phyloP scores from a whole-genome alignment of 2,113 vertebrate genomes.

The Leucosticte australis region DNA sequence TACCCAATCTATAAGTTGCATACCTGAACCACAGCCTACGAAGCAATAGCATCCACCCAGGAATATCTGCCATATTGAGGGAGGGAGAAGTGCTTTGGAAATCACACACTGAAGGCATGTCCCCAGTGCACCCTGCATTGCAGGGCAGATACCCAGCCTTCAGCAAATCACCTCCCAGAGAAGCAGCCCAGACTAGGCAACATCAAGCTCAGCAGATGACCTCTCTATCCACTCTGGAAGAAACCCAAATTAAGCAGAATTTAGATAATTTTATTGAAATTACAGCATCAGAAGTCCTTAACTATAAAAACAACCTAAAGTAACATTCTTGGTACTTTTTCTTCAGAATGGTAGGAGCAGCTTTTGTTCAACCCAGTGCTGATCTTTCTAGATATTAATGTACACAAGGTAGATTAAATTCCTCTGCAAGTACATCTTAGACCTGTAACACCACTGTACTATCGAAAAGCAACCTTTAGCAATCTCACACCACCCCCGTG shows the following conservation, averaged over 20 bases:
- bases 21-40: neutral
- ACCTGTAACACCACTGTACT: neutral
- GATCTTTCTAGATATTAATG: neutral
- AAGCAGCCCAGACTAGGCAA: neutral
- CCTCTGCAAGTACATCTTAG: neutral
- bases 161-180: neutral
- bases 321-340: neutral
- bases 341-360: neutral
- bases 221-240: neutral
- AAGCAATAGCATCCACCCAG: neutral
- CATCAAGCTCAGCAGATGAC: neutral
- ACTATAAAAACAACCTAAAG: neutral
- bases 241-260: neutral
- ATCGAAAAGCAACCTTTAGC: neutral
- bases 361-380: neutral
- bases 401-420: neutral
- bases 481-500: neutral
- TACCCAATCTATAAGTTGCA: neutral
- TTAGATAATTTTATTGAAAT: neutral
- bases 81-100: neutral
- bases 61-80: neutral
- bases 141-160: neutral
- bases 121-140: neutral
- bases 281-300: neutral
- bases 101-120: fast-evolving